Base-by-base conservation (phyloP, 2,797 vertebrate species). In the Hylomyscus alleni region DNA sequence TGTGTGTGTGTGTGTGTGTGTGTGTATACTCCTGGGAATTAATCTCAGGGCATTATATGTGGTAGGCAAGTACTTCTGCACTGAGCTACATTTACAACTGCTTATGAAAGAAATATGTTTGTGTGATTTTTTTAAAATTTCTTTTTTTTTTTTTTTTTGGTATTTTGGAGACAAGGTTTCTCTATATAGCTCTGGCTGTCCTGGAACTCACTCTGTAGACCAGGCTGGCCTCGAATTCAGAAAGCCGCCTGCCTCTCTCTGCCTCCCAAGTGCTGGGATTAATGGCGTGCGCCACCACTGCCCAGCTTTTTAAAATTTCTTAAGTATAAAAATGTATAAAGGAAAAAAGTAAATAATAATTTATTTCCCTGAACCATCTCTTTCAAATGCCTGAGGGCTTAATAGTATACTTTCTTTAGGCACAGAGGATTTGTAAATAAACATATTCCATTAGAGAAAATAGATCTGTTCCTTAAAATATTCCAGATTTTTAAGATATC, bases 61-160 rank as follows among this genome's bases (percentile, higher is more conserved):
- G 26, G 5, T 76, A 26, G 40, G 75, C 44, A 78, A 81, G 78
- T 22, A 56, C 34, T 81, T 81, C 54, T 56, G 50, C 34, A 81
- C 17, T 56, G 17, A n/a, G 9, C 17, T 81, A 56, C 15, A 81
- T 22, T 29, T 4, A 37, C n/a, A 40, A 26, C 56, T 94, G 93
- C 76, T 65, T 60, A 84, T 82, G 54, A 94, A 96, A 93, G 13
- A 95, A 82, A 93, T 82, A 65, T n/a, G 22, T 76, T 81, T 54
- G 17, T n/a, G n/a, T n/a, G n/a, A n/a, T n/a, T n/a, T n/a, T n/a
- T n/a, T n/a, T n/a, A n/a, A n/a, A n/a, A n/a, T n/a, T 44, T 44
- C 44, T 6, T 44, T 44, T 44, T 44, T 44, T 44, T 44, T 44
- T n/a, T n/a, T n/a, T n/a, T n/a, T n/a, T n/a, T n/a, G n/a, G n/a